A percentile compares a stretch with the other conserved stretches of the same genome.
Conservation (phyloP, 2,888 invertebrate species). For the Neoscelio sp. region DNA sequence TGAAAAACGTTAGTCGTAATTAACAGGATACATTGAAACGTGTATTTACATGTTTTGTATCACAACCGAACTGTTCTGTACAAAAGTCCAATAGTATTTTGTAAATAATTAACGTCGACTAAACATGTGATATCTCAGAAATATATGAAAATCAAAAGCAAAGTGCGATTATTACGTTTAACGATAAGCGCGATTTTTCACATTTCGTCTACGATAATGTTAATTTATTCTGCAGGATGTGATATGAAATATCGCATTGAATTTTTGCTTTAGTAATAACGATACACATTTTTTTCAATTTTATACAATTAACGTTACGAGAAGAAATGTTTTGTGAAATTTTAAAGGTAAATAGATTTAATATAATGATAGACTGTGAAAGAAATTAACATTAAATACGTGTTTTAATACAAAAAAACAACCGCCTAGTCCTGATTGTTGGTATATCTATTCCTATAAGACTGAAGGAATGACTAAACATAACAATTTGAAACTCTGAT, state of each 20-base stretch:
- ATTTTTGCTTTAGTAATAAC: conserved; percentile 22
- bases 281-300: conserved; percentile 29
- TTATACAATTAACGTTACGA: conserved; percentile 35
- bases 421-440: conserved; percentile 64
- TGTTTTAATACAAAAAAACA: conserved; percentile 41
- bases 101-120: conserved; percentile 25
- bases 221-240: conserved; percentile 19
- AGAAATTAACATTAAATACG: conserved; percentile 29
- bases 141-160: conserved; percentile 10
- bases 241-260: conserved; percentile 30
- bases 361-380: conserved; percentile 55
- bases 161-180: not conserved
- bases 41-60: conserved; percentile 32
- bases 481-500: not conserved
- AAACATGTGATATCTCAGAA: conserved; percentile 9
- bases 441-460: conserved; percentile 63
- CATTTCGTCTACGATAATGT: too few relatives aligned
- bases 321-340: too few relatives aligned
- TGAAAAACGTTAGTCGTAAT: conserved; percentile 10
- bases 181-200: too few relatives aligned
- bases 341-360: not conserved
- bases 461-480: conserved; percentile 66
- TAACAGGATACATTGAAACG: conserved; percentile 29
- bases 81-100: conserved; percentile 45
- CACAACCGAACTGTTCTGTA: conserved; percentile 25